Conservation (phyloP, 1,140 invertebrate genomes). For the Papilio machaon region DNA sequence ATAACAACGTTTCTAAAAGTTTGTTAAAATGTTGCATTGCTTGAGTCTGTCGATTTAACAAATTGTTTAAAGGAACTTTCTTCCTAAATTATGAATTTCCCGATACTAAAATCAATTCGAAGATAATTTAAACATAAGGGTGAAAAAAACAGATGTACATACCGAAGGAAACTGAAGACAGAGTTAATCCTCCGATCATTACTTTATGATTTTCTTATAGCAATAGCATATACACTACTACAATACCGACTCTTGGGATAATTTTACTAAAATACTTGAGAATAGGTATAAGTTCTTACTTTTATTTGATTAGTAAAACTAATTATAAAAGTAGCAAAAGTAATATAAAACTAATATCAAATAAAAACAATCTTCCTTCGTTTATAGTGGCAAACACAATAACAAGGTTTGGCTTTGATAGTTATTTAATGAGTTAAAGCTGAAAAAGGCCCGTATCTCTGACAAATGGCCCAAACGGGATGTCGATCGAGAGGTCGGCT, state of each 20-base stretch:
- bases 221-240: neutral
- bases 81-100: too few relatives aligned
- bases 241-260: neutral
- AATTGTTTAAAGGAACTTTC: too few relatives aligned
- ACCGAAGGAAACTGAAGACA: too few relatives aligned
- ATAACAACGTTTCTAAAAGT: too few relatives aligned
- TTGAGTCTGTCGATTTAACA: too few relatives aligned
- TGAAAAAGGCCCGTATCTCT: constrained; percentile 43
- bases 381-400: constrained; percentile 44
- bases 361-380: constrained; percentile 9
- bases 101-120: too few relatives aligned
- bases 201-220: too few relatives aligned
- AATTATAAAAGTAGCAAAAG: neutral
- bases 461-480: constrained; percentile 56
- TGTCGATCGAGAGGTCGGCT: constrained; percentile 57
- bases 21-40: too few relatives aligned
- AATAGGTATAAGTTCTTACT: neutral
- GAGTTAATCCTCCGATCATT: too few relatives aligned
- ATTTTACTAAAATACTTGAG: neutral
- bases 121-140: too few relatives aligned
- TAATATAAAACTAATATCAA: constrained; percentile 10
- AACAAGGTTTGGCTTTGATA: constrained; percentile 52
- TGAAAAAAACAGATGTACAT: too few relatives aligned
- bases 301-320: neutral
- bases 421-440: constrained; percentile 56